Conservation (phyloP, 2,888 invertebrate genomes). For the Drosophila hamatofila region DNA sequence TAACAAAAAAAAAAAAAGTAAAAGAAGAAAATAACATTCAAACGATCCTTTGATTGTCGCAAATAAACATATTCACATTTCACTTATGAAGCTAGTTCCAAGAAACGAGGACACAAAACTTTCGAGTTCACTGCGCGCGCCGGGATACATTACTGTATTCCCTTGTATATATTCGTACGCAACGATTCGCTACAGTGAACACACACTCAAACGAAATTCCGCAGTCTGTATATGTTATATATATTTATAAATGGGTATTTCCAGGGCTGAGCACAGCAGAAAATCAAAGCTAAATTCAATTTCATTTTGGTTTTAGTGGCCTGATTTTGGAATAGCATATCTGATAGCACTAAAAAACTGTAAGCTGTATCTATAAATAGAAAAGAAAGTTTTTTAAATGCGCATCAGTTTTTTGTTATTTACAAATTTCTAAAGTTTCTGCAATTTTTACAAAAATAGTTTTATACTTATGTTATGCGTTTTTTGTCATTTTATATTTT, state of each 20-base stretch:
- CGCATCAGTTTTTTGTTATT: background rate
- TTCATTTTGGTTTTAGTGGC: constrained; percentile 1
- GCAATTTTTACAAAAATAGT: background rate
- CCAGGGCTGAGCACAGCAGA: constrained; percentile 4
- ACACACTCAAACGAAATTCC: constrained; percentile 3
- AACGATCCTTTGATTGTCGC: background rate
- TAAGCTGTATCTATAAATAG: background rate
- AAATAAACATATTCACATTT: constrained; percentile 10
- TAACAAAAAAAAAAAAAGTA: background rate
- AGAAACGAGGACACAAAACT: constrained; percentile 9
- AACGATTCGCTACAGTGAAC: background rate
- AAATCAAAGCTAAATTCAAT: constrained; percentile 8
- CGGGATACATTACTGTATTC: constrained; percentile 1
- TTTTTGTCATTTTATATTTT: background rate
- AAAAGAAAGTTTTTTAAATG: background rate
- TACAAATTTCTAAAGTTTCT: background rate
- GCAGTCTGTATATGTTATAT: background rate
- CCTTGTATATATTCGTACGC: constrained; percentile 1
- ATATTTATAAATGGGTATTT: constrained; percentile 1
- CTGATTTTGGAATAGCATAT: background rate
- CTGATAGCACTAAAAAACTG: background rate
- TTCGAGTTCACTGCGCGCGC: constrained; percentile 8
- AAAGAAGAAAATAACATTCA: background rate
- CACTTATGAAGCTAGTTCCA: constrained; percentile 11
- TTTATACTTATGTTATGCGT: background rate